phyloP scores from a whole-genome alignment of 1,140 invertebrate genomes.

The Harpegnathos saltator region DNA sequence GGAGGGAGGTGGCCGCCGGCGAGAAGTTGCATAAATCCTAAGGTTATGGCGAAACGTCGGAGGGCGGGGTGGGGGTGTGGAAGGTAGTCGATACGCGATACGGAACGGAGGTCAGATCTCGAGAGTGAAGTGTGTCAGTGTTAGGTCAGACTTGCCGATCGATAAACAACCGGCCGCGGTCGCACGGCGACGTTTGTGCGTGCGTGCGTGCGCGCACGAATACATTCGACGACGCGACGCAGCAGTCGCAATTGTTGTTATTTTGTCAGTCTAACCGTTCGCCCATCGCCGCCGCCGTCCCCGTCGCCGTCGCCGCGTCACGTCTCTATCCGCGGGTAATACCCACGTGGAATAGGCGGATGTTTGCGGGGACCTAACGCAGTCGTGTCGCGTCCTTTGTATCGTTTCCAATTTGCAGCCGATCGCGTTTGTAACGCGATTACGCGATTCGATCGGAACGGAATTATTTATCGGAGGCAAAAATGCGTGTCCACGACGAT shows the following conservation, averaged over 20 bases:
- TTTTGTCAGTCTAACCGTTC: slow-evolving; percentile 20
- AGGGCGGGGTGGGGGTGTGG: no score
- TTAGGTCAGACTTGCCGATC: slow-evolving; percentile 84
- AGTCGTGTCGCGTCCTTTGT: slow-evolving; percentile 2
- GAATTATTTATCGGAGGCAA: slow-evolving; percentile 22
- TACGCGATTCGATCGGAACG: slow-evolving; percentile 13
- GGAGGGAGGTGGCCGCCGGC: no score
- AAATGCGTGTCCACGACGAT: background rate
- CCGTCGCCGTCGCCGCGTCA: no score
- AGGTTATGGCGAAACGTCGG: slow-evolving; percentile 71
- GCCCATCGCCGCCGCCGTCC: no score
- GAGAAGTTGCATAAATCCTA: slow-evolving; percentile 73
- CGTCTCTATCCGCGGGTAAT: no score
- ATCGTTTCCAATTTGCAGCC: background rate
- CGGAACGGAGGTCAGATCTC: slow-evolving; percentile 82
- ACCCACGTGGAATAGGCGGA: no score
- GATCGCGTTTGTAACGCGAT: slow-evolving; percentile 26
- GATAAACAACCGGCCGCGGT: slow-evolving; percentile 77
- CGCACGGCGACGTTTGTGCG: slow-evolving; percentile 2
- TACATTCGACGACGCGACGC: background rate
- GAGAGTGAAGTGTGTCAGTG: slow-evolving; percentile 84
- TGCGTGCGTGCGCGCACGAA: background rate
- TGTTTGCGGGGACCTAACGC: no score
- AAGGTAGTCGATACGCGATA: slow-evolving; percentile 82
- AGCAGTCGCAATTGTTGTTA: background rate